phyloP scores from a whole-genome alignment of 2,113 vertebrate species.

The Aviceda subcristata region DNA sequence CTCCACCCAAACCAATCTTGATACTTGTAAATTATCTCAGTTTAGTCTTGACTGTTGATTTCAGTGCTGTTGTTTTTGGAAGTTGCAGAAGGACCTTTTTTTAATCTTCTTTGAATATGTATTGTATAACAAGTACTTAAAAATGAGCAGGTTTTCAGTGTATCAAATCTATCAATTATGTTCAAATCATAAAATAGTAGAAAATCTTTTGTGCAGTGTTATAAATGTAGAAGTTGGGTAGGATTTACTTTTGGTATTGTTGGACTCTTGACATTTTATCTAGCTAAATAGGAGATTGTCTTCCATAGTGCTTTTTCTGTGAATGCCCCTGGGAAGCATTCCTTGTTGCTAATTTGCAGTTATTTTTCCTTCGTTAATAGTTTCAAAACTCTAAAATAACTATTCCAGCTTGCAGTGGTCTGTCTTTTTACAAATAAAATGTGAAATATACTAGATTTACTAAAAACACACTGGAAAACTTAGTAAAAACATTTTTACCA shows the following conservation, averaged over 20 bases:
- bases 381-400: background rate
- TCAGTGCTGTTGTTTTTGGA: background rate
- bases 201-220: background rate
- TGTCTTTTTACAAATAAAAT: background rate
- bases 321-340: background rate
- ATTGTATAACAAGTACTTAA: background rate
- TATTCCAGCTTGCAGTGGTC: background rate
- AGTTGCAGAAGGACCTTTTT: background rate
- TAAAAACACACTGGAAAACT: background rate
- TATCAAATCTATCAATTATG: background rate
- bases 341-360: background rate
- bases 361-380: background rate
- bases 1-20: background rate
- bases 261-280: background rate
- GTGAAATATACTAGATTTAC: background rate
- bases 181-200: background rate
- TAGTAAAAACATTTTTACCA: background rate
- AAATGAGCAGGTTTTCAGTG: background rate
- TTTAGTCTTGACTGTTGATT: background rate
- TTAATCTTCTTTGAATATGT: background rate
- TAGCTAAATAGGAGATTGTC: background rate
- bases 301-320: background rate
- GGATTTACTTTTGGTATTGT: background rate
- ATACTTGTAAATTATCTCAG: background rate
- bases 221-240: background rate